Evolutionary conservation across 2,797 vertebrate genomes (phyloP).

Genomic region (Florisuga fusca): DNA sequence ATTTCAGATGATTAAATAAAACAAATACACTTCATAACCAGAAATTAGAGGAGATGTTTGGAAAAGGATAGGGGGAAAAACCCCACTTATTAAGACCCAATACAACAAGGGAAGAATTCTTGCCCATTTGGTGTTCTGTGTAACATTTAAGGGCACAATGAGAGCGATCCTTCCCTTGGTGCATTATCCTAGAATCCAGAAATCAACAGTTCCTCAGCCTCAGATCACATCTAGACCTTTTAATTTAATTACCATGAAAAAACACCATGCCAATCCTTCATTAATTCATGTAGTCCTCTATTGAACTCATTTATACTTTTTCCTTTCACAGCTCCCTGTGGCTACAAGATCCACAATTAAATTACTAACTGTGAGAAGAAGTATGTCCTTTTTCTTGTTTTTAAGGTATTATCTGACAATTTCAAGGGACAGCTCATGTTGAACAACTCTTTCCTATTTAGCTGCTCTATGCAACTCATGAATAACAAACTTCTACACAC

Average conservation of each 20-base stretch:
- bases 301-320: slow-evolving; percentile 11
- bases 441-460: not conserved
- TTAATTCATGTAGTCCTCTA: not conserved
- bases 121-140: not conserved
- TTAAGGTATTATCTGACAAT: not conserved
- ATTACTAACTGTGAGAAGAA: not conserved
- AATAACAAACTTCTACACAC: not conserved
- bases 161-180: not conserved
- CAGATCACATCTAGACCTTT: not conserved
- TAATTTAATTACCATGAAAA: slow-evolving; percentile 27
- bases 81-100: not conserved
- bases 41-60: not conserved
- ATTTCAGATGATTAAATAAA: not conserved
- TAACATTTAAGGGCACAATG: not conserved
- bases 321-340: not conserved
- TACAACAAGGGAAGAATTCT: not conserved
- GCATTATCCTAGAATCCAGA: not conserved
- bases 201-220: slow-evolving; percentile 3
- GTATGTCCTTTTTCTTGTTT: not conserved
- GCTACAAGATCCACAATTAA: not conserved
- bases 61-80: not conserved
- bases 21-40: not conserved
- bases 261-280: not conserved
- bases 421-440: not conserved
- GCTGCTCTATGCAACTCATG: not conserved